A percentile compares a stretch with the other conserved stretches of the same genome.
Conservation (phyloP, 2,888 invertebrate species). For the Diploptera punctata region DNA sequence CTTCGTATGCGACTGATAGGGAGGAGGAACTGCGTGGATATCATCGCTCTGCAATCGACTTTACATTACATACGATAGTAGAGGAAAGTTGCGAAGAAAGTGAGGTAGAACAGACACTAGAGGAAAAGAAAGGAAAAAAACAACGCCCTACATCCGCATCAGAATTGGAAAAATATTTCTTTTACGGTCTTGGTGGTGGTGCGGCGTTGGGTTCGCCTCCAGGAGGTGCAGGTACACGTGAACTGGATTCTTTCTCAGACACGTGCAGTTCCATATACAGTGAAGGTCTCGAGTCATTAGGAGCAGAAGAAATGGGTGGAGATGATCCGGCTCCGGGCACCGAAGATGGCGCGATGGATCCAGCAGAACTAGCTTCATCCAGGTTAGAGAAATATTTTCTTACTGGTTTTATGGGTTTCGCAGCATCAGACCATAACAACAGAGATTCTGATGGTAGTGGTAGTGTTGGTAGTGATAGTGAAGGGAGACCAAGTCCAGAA, state of each 20-base stretch:
- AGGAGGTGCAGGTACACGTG: slow-evolving; percentile 55
- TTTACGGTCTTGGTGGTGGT: slow-evolving; percentile 80
- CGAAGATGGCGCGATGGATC: slow-evolving; percentile 59
- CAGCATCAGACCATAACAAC: slow-evolving; percentile 66
- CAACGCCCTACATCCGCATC: slow-evolving; percentile 77
- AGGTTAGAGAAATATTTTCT: slow-evolving; percentile 89
- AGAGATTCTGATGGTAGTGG: slow-evolving; percentile 72
- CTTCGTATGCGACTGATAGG: slow-evolving; percentile 65
- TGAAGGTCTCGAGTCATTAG: slow-evolving; percentile 75
- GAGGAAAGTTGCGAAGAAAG: slow-evolving; percentile 96
- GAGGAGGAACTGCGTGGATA: slow-evolving; percentile 86
- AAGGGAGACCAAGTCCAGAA: slow-evolving; percentile 87
- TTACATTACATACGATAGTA: slow-evolving; percentile 90
- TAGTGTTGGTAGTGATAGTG: slow-evolving; percentile 90
- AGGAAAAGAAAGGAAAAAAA: slow-evolving; percentile 51
- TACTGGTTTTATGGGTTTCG: slow-evolving; percentile 84
- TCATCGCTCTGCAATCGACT: slow-evolving; percentile 82
- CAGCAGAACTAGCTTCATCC: slow-evolving; percentile 80
- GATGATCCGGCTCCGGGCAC: slow-evolving; percentile 29
- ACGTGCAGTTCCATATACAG: slow-evolving; percentile 83
- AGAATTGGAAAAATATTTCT: slow-evolving; percentile 90
- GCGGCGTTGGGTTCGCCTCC: slow-evolving; percentile 41
- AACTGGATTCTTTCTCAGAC: slow-evolving; percentile 67
- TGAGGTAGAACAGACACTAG: slow-evolving; percentile 67
- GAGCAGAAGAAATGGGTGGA: slow-evolving; percentile 47